These are phyloP conservation scores for Euproctis similis DNA, from an alignment of 2,888 invertebrate genomes.

Conservation along the genomic window DNA sequence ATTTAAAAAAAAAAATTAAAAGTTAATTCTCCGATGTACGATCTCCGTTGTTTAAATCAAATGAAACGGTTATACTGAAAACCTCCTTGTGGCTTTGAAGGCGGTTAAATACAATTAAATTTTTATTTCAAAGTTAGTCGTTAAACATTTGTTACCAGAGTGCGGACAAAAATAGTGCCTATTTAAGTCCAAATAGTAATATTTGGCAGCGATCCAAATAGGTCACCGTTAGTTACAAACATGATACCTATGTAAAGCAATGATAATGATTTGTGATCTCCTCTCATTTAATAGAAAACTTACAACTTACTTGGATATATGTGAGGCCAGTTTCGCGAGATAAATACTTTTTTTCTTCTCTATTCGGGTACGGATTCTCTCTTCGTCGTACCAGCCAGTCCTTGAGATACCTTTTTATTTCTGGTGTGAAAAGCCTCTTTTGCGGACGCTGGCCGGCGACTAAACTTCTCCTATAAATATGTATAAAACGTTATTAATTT, in stretches of 20 bases:
- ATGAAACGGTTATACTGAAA: too few species aligned
- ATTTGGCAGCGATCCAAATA: conserved; percentile 66
- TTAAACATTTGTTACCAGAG: conserved; percentile 51
- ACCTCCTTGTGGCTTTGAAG: too few species aligned
- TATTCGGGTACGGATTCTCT: conserved; percentile 86
- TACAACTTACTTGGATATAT: conserved; percentile 80
- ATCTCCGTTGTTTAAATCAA: too few species aligned
- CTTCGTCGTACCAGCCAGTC: conserved; percentile 85
- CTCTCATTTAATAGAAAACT: too few species aligned
- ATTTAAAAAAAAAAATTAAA: too few species aligned
- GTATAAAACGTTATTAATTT: too few species aligned
- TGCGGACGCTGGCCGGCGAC: conserved; percentile 79
- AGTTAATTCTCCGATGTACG: too few species aligned
- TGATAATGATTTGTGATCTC: conserved; percentile 17
- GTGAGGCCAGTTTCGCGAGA: conserved; percentile 85
- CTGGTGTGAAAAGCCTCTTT: conserved; percentile 85
- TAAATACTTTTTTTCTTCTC: conserved; percentile 84
- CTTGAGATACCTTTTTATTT: conserved; percentile 85
- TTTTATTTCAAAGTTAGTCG: conserved; percentile 24
- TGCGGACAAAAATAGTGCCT: conserved; percentile 71
- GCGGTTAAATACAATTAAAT: too few species aligned
- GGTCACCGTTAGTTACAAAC: conserved; percentile 63
- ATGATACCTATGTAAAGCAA: conserved; percentile 36
- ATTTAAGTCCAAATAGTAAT: conserved; percentile 71
- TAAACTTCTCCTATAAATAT: conserved; percentile 67